phyloP scores from a whole-genome alignment of 2,113 vertebrate genomes.

The Eulemur rufifrons region DNA sequence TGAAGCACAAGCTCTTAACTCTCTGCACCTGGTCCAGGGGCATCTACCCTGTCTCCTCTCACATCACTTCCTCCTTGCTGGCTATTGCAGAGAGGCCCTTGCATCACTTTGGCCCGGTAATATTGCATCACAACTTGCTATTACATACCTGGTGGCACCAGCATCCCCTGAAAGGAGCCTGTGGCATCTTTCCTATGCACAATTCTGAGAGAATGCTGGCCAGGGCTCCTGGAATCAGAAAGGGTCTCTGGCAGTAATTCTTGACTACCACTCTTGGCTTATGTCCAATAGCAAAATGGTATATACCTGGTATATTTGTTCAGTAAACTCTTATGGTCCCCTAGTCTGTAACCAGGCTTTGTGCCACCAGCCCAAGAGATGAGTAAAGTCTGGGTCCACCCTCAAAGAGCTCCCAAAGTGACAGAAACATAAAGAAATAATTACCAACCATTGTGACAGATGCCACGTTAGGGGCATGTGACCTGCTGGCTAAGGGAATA shows the following conservation, averaged over 20 bases:
- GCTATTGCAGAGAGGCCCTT: background rate
- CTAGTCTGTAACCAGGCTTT: background rate
- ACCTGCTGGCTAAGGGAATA: background rate
- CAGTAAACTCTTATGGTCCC: background rate
- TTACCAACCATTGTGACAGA: background rate
- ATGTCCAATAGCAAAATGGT: background rate
- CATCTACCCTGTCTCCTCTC: background rate
- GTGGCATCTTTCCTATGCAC: background rate
- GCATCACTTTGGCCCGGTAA: constrained; percentile 1
- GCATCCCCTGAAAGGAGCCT: background rate
- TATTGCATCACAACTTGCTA: background rate
- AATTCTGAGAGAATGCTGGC: background rate
- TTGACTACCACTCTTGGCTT: background rate
- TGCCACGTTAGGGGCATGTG: background rate
- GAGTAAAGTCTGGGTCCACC: background rate
- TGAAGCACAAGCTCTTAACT: background rate
- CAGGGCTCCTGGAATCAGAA: background rate
- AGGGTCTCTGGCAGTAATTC: background rate
- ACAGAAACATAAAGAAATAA: constrained; percentile 29
- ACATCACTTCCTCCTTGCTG: background rate
- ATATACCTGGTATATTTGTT: background rate
- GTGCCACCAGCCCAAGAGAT: background rate
- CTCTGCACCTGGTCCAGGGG: background rate
- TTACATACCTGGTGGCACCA: background rate
- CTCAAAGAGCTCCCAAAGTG: background rate